phyloP scores from a whole-genome alignment of 2,888 invertebrate genomes.

The Scaptodrosophila latifasciaeformis region DNA sequence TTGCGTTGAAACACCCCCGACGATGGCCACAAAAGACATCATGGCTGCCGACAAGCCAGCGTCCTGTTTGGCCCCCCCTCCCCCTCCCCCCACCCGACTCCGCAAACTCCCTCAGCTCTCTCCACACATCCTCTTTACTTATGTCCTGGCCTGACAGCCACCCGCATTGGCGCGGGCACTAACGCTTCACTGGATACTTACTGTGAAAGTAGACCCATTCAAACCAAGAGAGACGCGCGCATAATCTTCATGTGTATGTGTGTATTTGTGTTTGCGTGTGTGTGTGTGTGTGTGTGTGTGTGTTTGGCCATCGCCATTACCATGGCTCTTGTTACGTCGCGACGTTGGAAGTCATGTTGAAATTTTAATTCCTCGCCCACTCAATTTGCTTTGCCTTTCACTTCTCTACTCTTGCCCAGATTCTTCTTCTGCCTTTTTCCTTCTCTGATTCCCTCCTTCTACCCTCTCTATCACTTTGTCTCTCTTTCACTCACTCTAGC shows the following conservation, averaged over 20 bases:
- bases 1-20: slow-evolving; percentile 47
- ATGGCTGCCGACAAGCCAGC: slow-evolving; percentile 65
- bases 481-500: too few relatives aligned
- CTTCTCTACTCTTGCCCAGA: not conserved
- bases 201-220: slow-evolving; percentile 51
- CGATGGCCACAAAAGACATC: slow-evolving; percentile 71
- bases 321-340: slow-evolving; percentile 29
- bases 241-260: slow-evolving; percentile 26
- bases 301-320: slow-evolving; percentile 2
- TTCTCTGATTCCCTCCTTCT: too few relatives aligned
- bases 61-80: slow-evolving; percentile 18
- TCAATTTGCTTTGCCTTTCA: slow-evolving; percentile 56
- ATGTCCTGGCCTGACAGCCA: not conserved
- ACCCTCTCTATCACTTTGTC: not conserved
- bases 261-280: slow-evolving; percentile 23
- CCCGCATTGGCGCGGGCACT: slow-evolving; percentile 14
- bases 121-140: not conserved
- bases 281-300: slow-evolving; percentile 29
- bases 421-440: not conserved
- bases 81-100: slow-evolving; percentile 9
- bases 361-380: slow-evolving; percentile 74
- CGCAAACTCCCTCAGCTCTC: too few relatives aligned
- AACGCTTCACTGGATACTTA: slow-evolving; percentile 60
- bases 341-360: slow-evolving; percentile 70
- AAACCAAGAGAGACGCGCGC: slow-evolving; percentile 32